Conservation (phyloP, 2,113 vertebrate genomes). For the Otocyon megalotis region DNA sequence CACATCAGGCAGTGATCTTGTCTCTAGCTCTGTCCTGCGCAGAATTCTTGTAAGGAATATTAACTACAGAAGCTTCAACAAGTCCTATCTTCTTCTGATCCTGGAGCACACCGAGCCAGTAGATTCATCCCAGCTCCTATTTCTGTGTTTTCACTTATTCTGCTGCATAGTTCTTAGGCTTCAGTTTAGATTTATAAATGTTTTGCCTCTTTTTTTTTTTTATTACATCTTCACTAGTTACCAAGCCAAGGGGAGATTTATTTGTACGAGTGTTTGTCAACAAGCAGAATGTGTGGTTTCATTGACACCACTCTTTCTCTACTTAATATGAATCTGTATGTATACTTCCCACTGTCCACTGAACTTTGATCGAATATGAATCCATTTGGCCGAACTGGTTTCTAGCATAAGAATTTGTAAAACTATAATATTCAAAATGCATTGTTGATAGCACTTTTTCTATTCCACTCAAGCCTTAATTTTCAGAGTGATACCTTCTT, state of each 20-base stretch:
- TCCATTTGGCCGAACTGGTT: neutral
- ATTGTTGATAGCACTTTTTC: neutral
- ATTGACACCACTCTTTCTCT: neutral
- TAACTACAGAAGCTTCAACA: neutral
- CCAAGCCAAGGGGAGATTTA: neutral
- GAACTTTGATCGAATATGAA: neutral
- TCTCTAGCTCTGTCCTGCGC: neutral
- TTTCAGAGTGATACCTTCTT: neutral
- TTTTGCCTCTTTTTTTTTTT: neutral
- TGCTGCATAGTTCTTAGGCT: neutral
- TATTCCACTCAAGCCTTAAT: neutral
- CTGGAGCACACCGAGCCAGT: fast-evolving
- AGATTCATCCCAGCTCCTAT: neutral
- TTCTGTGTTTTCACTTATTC: neutral
- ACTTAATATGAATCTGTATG: neutral
- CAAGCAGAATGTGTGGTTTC: neutral
- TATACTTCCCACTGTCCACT: neutral
- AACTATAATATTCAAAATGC: neutral
- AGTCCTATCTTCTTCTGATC: neutral
- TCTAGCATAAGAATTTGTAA: neutral
- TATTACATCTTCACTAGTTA: neutral
- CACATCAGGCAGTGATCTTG: neutral
- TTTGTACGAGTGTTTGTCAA: neutral
- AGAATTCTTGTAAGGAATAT: neutral
- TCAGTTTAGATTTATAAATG: neutral